phyloP scores from a whole-genome alignment of 2,113 vertebrate species.

The Phaethornis superciliosus region DNA sequence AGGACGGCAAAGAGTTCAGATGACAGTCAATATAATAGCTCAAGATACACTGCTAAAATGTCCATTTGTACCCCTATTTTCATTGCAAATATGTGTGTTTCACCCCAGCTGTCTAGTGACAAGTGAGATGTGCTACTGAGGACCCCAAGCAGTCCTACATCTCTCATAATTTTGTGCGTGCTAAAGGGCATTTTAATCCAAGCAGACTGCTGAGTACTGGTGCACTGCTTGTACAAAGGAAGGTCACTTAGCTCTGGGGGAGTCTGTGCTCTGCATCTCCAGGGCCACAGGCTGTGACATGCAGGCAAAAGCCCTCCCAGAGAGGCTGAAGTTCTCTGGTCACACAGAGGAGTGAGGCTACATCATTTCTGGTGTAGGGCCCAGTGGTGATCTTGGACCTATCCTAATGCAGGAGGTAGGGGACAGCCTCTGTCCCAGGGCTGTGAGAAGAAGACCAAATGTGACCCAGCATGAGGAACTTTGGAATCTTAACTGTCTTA shows the following conservation, averaged over 20 bases:
- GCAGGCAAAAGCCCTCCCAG: not conserved
- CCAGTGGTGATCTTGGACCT: not conserved
- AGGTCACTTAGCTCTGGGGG: not conserved
- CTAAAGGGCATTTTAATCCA: not conserved
- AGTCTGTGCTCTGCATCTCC: not conserved
- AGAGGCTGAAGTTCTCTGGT: not conserved
- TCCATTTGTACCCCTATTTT: not conserved
- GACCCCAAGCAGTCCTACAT: not conserved
- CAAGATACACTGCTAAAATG: not conserved
- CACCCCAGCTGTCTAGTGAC: not conserved
- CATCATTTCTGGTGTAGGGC: not conserved
- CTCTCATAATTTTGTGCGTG: not conserved
- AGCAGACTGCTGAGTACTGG: not conserved
- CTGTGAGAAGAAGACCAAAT: not conserved
- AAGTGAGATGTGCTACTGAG: not conserved
- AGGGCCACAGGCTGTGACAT: not conserved
- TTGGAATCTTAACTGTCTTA: not conserved
- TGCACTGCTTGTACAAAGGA: not conserved
- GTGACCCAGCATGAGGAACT: not conserved
- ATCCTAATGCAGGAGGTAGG: not conserved
- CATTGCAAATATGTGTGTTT: not conserved
- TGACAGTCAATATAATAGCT: not conserved
- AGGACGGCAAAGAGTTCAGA: not conserved
- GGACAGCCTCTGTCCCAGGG: not conserved
- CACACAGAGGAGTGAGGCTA: not conserved